Percentiles rank a stretch among this genome's conserved stretches.
Conservation (phyloP, 2,888 invertebrate genomes). For the Erpobdella octoculata region DNA sequence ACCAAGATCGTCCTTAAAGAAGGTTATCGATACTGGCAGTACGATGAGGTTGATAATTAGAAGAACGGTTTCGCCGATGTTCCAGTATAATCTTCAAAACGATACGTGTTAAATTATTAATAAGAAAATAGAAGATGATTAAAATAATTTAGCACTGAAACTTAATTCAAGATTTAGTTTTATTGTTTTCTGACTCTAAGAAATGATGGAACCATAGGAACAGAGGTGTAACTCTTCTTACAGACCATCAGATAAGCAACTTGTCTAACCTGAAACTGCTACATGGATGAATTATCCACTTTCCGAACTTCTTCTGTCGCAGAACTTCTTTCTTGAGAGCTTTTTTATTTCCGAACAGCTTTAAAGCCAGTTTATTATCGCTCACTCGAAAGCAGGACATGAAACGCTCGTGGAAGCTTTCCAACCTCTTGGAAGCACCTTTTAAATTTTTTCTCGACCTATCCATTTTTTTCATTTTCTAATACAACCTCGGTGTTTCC, state of each 20-base stretch:
- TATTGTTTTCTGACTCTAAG: no score
- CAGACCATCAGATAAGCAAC: not conserved
- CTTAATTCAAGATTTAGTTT: no score
- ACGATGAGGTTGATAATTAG: conserved; percentile 28
- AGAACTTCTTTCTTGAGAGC: conserved; percentile 28
- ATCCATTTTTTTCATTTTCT: no score
- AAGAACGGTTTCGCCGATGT: conserved; percentile 23
- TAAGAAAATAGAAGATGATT: no score
- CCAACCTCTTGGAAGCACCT: no score
- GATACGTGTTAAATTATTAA: not conserved
- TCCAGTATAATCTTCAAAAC: conserved; percentile 27
- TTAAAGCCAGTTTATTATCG: conserved; percentile 26
- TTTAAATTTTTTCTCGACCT: no score
- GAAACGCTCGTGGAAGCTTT: conserved; percentile 19
- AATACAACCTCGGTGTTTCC: no score
- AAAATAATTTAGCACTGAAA: no score
- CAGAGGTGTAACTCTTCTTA: no score
- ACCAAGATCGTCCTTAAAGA: conserved; percentile 29
- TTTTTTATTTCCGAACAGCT: conserved; percentile 25
- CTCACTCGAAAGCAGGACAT: conserved; percentile 27
- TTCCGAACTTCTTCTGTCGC: conserved; percentile 27
- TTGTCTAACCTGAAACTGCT: conserved; percentile 27
- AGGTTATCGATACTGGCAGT: conserved; percentile 27
- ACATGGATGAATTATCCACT: conserved; percentile 30
- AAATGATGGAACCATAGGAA: no score